Percentiles rank a stretch among this genome's conserved stretches.
Conservation (phyloP, 1,140 invertebrate species). For the Sarcophaga bullata region DNA sequence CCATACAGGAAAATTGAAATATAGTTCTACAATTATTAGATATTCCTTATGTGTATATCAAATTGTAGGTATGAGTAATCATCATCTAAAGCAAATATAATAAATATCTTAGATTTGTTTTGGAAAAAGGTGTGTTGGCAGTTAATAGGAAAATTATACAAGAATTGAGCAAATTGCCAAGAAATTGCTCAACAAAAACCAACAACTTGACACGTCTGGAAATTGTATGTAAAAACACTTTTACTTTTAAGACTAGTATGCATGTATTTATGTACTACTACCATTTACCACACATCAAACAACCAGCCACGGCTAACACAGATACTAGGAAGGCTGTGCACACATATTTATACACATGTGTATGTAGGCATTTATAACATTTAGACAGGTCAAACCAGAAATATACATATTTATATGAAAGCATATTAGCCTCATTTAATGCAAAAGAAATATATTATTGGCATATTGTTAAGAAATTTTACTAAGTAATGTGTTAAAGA, state of each 20-base stretch:
- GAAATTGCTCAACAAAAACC: conserved; percentile 1
- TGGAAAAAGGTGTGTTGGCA: neutral
- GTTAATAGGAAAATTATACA: neutral
- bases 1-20: neutral
- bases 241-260: neutral
- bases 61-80: neutral
- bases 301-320: neutral
- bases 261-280: neutral
- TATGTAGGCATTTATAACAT: neutral
- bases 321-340: neutral
- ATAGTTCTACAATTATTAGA: neutral
- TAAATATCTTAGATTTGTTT: neutral
- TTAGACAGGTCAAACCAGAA: conserved; percentile 16
- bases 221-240: conserved; percentile 17
- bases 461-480: neutral
- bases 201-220: conserved; percentile 22
- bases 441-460: neutral
- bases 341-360: neutral
- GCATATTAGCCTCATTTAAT: conserved; percentile 10
- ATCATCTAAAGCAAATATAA: neutral
- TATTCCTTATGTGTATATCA: neutral
- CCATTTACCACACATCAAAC: conserved; percentile 24
- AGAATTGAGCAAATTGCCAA: neutral
- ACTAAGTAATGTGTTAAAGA: neutral
- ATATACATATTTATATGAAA: neutral